phyloP scores from a whole-genome alignment of 2,797 vertebrate genomes.

The Argyrosomus regius region DNA sequence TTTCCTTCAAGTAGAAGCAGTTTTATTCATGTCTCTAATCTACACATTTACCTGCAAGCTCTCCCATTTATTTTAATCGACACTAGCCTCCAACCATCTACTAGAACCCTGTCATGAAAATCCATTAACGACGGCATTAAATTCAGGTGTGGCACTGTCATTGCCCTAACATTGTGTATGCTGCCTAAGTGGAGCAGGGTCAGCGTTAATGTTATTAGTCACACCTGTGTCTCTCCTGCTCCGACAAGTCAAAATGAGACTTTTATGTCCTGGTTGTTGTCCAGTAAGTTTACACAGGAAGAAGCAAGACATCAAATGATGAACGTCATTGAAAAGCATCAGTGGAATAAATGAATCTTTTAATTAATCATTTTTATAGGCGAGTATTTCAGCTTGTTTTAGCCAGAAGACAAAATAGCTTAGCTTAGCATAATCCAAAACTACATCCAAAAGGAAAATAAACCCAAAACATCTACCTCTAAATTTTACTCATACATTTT shows the following conservation, averaged over 20 bases:
- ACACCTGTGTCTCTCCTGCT: background rate
- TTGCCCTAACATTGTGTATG: background rate
- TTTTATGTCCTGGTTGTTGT: background rate
- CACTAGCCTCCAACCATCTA: background rate
- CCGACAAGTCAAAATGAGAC: background rate
- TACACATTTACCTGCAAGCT: conserved; percentile 1
- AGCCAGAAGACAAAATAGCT: background rate
- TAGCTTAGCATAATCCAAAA: background rate
- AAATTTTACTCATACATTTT: background rate
- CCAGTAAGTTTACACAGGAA: background rate
- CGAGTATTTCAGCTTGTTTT: background rate
- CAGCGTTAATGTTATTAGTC: background rate
- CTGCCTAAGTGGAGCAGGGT: background rate
- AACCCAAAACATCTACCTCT: background rate
- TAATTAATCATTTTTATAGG: background rate
- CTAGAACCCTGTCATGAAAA: background rate
- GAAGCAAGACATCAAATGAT: background rate
- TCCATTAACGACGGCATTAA: background rate
- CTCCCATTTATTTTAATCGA: conserved; percentile 22
- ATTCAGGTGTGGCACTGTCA: background rate
- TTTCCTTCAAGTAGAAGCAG: background rate
- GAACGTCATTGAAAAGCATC: background rate
- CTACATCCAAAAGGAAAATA: background rate
- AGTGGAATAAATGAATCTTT: background rate
- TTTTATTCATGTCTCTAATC: conserved; percentile 13